Evolutionary conservation across 2,113 vertebrate genomes (phyloP).

Genomic region (Erythrocebus patas): DNA sequence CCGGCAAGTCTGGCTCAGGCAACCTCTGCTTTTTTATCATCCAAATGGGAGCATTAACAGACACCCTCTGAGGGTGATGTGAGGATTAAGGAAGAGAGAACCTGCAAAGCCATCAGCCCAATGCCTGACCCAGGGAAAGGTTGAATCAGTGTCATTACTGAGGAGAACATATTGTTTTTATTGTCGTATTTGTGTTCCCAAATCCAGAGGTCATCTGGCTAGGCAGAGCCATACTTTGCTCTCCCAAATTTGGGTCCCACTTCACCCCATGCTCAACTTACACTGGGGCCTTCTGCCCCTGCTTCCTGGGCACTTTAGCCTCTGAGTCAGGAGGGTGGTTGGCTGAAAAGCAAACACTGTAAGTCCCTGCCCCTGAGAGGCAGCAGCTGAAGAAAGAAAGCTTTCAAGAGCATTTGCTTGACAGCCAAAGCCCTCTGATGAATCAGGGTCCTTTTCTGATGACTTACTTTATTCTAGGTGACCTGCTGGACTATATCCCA

Average conservation of each 20-base stretch:
- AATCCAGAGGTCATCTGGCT: not conserved
- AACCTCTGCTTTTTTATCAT: not conserved
- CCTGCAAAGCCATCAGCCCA: accelerated
- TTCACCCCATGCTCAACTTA: not conserved
- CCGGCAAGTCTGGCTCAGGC: not conserved
- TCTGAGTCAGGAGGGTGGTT: not conserved
- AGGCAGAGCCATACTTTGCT: not conserved
- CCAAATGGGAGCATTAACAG: not conserved
- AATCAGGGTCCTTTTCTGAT: not conserved
- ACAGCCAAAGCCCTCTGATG: not conserved
- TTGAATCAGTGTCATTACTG: accelerated
- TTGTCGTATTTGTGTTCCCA: accelerated
- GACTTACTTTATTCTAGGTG: not conserved
- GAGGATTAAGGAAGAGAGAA: not conserved
- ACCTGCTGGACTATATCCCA: not conserved
- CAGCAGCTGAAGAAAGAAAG: not conserved
- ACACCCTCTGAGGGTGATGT: accelerated
- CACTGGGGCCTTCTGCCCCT: not conserved
- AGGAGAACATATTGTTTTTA: accelerated
- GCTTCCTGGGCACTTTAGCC: not conserved
- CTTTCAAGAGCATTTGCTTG: not conserved
- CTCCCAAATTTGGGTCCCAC: not conserved
- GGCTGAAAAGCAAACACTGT: not conserved
- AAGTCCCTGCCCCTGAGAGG: not conserved
- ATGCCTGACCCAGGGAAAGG: accelerated